Conservation (phyloP, 2,888 invertebrate species). For the Scotopteryx bipunctaria region DNA sequence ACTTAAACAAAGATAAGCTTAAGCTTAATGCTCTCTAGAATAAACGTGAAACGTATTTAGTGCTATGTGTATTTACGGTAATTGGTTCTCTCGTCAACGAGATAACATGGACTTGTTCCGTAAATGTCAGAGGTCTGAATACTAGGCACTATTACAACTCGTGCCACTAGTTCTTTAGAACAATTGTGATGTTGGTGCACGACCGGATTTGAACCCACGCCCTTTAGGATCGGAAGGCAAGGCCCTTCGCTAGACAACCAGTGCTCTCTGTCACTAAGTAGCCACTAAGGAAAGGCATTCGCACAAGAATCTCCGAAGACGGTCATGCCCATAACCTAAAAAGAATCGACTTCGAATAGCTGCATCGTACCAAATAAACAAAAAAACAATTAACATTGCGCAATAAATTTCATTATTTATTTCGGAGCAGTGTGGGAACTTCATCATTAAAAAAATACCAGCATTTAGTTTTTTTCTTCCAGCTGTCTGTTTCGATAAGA, state of each 20-base stretch:
- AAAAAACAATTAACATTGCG: conserved; percentile 43
- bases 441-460: conserved; percentile 39
- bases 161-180: too few relatives aligned
- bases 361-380: conserved; percentile 15
- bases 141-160: conserved; percentile 10
- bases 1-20: conserved; percentile 39
- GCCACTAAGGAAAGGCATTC: too few relatives aligned
- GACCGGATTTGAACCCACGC: too few relatives aligned
- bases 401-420: conserved; percentile 39
- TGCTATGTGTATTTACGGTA: conserved; percentile 40
- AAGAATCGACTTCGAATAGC: conserved; percentile 5
- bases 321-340: too few relatives aligned
- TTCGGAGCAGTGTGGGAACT: conserved; percentile 45
- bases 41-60: conserved; percentile 31
- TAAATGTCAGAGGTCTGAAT: conserved; percentile 49
- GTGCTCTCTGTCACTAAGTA: too few relatives aligned
- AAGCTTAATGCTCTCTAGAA: conserved; percentile 40
- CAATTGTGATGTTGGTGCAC: too few relatives aligned
- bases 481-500: conserved; percentile 27
- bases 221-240: too few relatives aligned
- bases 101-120: conserved; percentile 35
- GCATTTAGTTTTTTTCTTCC: conserved; percentile 33
- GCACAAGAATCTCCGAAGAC: too few relatives aligned
- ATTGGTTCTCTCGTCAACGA: conserved; percentile 42
- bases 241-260: too few relatives aligned